Base-by-base conservation (phyloP, 2,888 invertebrate genomes). In the Calameuta idolon region DNA sequence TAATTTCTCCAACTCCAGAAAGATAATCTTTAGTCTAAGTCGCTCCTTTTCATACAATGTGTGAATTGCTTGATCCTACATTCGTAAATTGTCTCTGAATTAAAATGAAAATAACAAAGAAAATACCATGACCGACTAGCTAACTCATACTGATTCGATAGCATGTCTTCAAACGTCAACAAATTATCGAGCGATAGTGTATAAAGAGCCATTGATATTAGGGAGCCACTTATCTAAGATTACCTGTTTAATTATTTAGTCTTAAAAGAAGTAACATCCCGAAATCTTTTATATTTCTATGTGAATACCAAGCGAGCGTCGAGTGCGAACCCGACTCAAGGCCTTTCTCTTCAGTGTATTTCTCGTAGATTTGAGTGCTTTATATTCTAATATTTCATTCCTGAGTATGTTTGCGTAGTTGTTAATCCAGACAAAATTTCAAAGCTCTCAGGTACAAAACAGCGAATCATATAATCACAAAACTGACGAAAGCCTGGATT, bases 371-470 rank as follows among this genome's bases (percentile, higher is more conserved):
- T 55, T 55, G 55, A 23, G 23, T 55, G 55, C 55, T 55, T 55
- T 55, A 55, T 55, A 55, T 55, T 55, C 55, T 55, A 55, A 55
- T 55, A 55, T 55, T 55, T 55, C 23, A 55, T 55, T 55, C 55
- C 55, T 55, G 55, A 55, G 55, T 55, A 23, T 55, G 23, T 55
- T 55, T 23, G 55, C 55, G 55, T 55, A 55, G 55, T 55, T 55
- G 23, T 73, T 69, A 75, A 83, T 80, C 79, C 81, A 86, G 85
- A 87, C 87, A 84, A 83, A 87, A 87, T 85, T 84, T 81, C 86
- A 82, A 87, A 83, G 83, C 86, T 86, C 86, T 90, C 87, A 87
- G 87, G 89, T 89, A 90, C 86, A 87, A 89, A 87, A 85, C 86
- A 85, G 86, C 75, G 35, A 75, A 75, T 75, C 34, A 40, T 69